Evolutionary conservation across 2,888 invertebrate genomes (phyloP).

Genomic region (Volucella zonaria): DNA sequence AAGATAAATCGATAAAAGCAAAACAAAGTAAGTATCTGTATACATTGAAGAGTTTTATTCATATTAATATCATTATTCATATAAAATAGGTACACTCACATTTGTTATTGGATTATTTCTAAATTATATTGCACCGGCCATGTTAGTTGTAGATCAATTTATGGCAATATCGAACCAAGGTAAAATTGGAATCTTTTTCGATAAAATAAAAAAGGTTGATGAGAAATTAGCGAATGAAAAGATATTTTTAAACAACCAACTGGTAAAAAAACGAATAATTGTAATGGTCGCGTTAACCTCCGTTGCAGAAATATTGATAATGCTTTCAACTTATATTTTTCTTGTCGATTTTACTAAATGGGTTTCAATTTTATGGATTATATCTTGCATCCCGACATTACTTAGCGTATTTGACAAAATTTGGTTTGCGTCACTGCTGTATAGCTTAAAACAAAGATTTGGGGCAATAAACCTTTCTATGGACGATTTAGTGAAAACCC

Average conservation of each 20-base stretch:
- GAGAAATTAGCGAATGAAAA: constrained; percentile 79
- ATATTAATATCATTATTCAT: not conserved
- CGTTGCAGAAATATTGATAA: constrained; percentile 78
- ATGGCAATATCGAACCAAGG: constrained; percentile 80
- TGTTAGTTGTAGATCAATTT: constrained; percentile 81
- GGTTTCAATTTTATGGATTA: constrained; percentile 78
- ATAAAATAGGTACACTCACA: constrained; percentile 79
- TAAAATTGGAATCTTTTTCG: constrained; percentile 78
- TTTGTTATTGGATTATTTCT: constrained; percentile 82
- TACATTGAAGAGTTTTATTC: too few species aligned
- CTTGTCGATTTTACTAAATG: constrained; percentile 78
- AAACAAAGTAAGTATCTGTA: constrained; percentile 78
- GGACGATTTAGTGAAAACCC: constrained; percentile 77
- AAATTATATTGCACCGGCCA: constrained; percentile 81
- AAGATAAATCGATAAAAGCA: constrained; percentile 78
- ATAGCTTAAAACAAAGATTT: constrained; percentile 80
- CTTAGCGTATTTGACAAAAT: constrained; percentile 81
- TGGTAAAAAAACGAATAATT: constrained; percentile 77
- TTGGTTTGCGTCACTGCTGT: constrained; percentile 81
- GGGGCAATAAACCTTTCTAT: constrained; percentile 78
- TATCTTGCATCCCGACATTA: constrained; percentile 80
- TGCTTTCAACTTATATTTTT: constrained; percentile 77
- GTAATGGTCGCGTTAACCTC: constrained; percentile 78
- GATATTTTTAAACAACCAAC: constrained; percentile 78
- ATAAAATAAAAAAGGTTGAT: constrained; percentile 80